A percentile compares a stretch with the other conserved stretches of the same genome.
These are phyloP conservation scores for Malthinus seriepunctatus DNA, from an alignment of 2,888 invertebrate species.

Conservation along the genomic window DNA sequence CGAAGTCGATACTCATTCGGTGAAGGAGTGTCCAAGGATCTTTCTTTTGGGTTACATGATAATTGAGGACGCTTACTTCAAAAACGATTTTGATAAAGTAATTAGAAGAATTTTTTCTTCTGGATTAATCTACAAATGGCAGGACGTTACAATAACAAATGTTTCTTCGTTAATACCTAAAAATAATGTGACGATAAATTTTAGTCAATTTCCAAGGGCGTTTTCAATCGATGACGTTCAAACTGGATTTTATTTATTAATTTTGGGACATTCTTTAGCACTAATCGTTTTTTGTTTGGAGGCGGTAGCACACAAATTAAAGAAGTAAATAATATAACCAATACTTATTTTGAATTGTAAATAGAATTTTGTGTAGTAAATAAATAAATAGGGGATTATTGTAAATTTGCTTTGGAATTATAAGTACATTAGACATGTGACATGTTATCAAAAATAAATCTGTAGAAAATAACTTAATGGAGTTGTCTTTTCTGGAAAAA, in stretches of 20 bases:
- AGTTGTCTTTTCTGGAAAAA: too few relatives aligned
- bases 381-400: too few relatives aligned
- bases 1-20: constrained; percentile 38
- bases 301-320: too few relatives aligned
- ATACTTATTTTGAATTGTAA: too few relatives aligned
- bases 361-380: too few relatives aligned
- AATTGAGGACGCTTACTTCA: constrained; percentile 46
- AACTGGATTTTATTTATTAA: constrained; percentile 48
- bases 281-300: constrained; percentile 26
- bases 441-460: too few relatives aligned
- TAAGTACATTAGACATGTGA: too few relatives aligned
- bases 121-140: constrained; percentile 51
- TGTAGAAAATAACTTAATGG: too few relatives aligned
- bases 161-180: too few relatives aligned
- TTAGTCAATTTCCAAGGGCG: constrained; percentile 17
- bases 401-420: too few relatives aligned
- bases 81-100: constrained; percentile 43
- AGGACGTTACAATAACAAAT: constrained; percentile 30
- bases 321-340: too few relatives aligned
- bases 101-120: constrained; percentile 45
- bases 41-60: constrained; percentile 51
- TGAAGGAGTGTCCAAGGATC: constrained; percentile 52
- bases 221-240: constrained; percentile 50
- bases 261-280: constrained; percentile 43
- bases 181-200: neutral